phyloP scores from a whole-genome alignment of 2,113 vertebrate genomes.

The Benitochromis conjunctus region DNA sequence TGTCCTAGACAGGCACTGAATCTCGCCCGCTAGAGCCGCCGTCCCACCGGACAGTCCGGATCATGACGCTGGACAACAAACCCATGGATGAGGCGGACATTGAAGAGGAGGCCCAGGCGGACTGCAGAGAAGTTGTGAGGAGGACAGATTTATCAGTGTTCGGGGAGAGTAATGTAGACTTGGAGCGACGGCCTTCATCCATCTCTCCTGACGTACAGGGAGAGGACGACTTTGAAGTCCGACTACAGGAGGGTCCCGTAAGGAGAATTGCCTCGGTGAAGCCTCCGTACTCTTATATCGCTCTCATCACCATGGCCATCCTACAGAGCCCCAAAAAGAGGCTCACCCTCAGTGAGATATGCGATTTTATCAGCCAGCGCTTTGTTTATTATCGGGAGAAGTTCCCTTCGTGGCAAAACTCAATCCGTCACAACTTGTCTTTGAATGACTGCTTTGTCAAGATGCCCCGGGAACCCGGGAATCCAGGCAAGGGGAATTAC shows the following conservation, averaged over 20 bases:
- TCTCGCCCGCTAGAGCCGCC: constrained; percentile 21
- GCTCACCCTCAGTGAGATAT: constrained; percentile 77
- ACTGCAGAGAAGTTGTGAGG: not conserved
- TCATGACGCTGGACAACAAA: constrained; percentile 64
- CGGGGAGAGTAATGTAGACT: not conserved
- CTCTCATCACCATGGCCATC: constrained; percentile 80
- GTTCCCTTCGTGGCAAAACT: constrained; percentile 78
- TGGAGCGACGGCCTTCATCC: not conserved
- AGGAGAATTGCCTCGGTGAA: constrained; percentile 49
- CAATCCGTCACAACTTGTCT: constrained; percentile 78
- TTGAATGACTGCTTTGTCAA: constrained; percentile 78
- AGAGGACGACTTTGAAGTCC: not conserved
- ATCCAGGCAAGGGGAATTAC: constrained; percentile 77
- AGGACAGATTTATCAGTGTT: not conserved
- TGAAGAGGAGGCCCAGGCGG: constrained; percentile 37
- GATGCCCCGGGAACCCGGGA: constrained; percentile 73
- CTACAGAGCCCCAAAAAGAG: constrained; percentile 76
- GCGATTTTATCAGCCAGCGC: constrained; percentile 72
- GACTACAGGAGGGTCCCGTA: not conserved
- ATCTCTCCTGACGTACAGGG: not conserved
- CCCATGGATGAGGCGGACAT: constrained; percentile 52
- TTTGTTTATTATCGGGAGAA: constrained; percentile 74
- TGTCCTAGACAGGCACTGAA: not conserved
- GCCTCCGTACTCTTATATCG: constrained; percentile 79
- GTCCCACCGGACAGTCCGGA: constrained; percentile 33